A percentile compares a stretch with the other conserved stretches of the same genome.
Conservation (phyloP, 2,888 invertebrate genomes). For the Drosophila colorata region DNA sequence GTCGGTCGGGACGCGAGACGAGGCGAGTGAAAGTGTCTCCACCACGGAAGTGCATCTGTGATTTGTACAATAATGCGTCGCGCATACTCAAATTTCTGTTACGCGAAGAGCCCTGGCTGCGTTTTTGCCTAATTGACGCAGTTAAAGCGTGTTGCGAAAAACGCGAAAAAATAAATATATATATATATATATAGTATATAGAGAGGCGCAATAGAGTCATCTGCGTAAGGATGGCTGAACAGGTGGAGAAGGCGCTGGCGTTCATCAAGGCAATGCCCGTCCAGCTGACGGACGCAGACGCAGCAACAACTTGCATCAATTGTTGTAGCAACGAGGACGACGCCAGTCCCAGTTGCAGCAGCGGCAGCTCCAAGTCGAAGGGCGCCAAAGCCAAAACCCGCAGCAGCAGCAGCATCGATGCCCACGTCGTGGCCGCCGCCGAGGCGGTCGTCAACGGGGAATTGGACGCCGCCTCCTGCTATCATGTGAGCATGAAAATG, state of each 20-base stretch:
- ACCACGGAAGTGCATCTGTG: constrained; percentile 76
- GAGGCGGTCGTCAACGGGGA: constrained; percentile 69
- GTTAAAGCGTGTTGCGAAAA: constrained; percentile 29
- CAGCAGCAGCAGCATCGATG: constrained; percentile 25
- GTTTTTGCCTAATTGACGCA: constrained; percentile 40
- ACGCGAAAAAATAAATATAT: constrained; percentile 15
- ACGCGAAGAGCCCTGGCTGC: constrained; percentile 58
- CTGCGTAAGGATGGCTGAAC: constrained; percentile 58
- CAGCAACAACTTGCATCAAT: constrained; percentile 29
- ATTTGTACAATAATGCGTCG: constrained; percentile 80
- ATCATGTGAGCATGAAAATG: constrained; percentile 75
- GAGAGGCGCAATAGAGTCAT: constrained; percentile 10
- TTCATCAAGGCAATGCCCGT: constrained; percentile 57
- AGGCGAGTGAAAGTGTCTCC: constrained; percentile 76
- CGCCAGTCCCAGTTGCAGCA: constrained; percentile 27
- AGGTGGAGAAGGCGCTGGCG: constrained; percentile 62
- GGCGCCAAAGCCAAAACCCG: constrained; percentile 37
- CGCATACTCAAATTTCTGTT: constrained; percentile 79
- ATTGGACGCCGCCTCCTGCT: constrained; percentile 64
- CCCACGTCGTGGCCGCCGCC: constrained; percentile 47
- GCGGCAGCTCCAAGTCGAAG: constrained; percentile 31
- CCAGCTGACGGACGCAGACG: constrained; percentile 35
- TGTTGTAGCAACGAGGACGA: constrained; percentile 45
- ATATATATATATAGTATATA: constrained; percentile 14
- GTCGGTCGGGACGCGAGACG: constrained; percentile 45